Conservation (phyloP, 2,797 vertebrate species). For the Brachyrhaphis roseni region DNA sequence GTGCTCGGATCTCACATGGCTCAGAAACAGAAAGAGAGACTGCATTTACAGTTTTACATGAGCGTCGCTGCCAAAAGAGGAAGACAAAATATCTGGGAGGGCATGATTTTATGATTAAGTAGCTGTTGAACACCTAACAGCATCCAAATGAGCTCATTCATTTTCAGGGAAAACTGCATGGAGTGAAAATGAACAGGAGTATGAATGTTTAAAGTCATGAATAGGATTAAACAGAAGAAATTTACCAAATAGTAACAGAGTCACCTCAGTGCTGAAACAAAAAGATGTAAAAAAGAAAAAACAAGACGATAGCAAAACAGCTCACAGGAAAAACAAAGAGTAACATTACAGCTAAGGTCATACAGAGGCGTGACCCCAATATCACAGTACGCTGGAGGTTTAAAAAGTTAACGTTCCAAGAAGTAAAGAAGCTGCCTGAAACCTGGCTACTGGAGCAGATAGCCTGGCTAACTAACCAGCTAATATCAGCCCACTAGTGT, state of each 20-base stretch:
- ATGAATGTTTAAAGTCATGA: background rate
- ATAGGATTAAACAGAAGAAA: background rate
- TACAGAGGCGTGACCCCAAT: too few species aligned
- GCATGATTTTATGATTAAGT: background rate
- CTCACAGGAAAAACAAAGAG: background rate
- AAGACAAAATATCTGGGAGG: background rate
- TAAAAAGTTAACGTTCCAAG: background rate
- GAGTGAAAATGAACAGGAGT: background rate
- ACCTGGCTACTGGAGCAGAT: background rate
- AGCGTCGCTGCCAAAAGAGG: constrained; percentile 3
- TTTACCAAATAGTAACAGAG: background rate
- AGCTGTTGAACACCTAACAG: background rate
- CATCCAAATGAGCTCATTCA: background rate
- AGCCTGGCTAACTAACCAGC: background rate
- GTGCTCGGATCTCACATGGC: constrained; percentile 89
- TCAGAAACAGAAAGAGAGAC: constrained; percentile 32
- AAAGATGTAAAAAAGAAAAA: background rate
- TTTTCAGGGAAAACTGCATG: background rate
- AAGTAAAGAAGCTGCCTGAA: background rate
- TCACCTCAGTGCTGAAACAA: background rate
- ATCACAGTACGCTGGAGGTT: background rate
- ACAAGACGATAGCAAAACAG: background rate
- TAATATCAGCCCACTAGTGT: background rate
- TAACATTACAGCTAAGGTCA: background rate
- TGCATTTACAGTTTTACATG: constrained; percentile 40